Conservation (phyloP, 2,888 invertebrate genomes). For the Hirtodrosophila confusa region DNA sequence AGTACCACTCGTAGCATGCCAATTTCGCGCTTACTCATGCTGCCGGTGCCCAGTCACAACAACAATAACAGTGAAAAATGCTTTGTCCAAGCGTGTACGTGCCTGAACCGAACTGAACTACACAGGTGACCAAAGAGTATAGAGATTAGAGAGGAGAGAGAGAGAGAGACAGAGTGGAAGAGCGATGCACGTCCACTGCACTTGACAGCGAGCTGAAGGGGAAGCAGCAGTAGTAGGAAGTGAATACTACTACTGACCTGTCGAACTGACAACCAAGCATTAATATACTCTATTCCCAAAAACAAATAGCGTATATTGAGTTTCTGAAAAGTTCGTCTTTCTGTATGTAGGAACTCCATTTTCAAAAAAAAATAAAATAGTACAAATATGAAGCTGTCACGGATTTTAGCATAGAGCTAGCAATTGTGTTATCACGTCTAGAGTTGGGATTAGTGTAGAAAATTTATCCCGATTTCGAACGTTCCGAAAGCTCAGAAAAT, state of each 20-base stretch:
- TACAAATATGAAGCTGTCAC: too few species aligned
- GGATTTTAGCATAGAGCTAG: too few species aligned
- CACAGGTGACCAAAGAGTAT: conserved; percentile 13
- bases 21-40: conserved; percentile 67
- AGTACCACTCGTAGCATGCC: conserved; percentile 53
- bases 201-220: neutral
- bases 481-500: too few species aligned
- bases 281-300: neutral
- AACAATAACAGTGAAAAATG: conserved; percentile 15
- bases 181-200: conserved; percentile 31
- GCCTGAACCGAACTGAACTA: conserved; percentile 28
- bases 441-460: too few species aligned
- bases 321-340: too few species aligned
- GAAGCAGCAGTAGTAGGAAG: conserved; percentile 12
- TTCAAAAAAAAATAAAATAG: too few species aligned
- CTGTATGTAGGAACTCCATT: too few species aligned
- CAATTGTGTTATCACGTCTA: too few species aligned
- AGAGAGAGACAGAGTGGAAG: too few species aligned
- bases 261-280: conserved; percentile 19
- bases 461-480: too few species aligned
- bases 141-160: too few species aligned
- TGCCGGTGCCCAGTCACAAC: conserved; percentile 25
- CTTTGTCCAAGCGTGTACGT: conserved; percentile 42
- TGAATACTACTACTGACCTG: conserved; percentile 10
- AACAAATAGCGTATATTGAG: too few species aligned